Conservation (phyloP, 2,113 vertebrate species). For the Dendropsophus ebraccatus region DNA sequence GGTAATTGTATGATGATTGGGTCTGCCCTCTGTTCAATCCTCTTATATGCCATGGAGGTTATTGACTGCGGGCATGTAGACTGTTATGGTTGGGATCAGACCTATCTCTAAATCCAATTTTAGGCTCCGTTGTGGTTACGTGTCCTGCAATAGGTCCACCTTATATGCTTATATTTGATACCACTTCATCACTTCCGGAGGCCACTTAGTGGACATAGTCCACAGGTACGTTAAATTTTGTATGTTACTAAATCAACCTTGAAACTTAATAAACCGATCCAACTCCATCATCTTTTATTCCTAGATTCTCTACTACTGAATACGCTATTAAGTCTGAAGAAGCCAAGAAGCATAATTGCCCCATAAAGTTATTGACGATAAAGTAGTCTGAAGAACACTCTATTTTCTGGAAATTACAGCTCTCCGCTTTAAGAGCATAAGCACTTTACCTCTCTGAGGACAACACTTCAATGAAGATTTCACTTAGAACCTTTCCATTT, state of each 20-base stretch:
- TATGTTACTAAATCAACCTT: neutral
- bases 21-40: too few relatives aligned
- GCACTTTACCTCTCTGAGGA: slow-evolving; percentile 10
- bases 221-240: too few relatives aligned
- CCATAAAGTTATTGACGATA: neutral
- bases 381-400: neutral
- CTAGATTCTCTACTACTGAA: neutral
- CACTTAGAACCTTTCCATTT: slow-evolving; percentile 17
- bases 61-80: too few relatives aligned
- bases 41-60: too few relatives aligned
- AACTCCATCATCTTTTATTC: neutral
- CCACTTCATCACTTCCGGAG: too few relatives aligned
- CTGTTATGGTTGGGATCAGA: too few relatives aligned
- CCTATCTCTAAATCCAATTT: too few relatives aligned
- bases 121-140: too few relatives aligned
- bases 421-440: slow-evolving; percentile 17
- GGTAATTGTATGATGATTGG: too few relatives aligned
- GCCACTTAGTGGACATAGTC: too few relatives aligned
- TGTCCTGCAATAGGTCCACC: too few relatives aligned
- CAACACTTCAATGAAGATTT: slow-evolving; percentile 27
- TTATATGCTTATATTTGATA: too few relatives aligned
- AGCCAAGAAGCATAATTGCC: neutral
- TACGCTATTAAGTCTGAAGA: neutral
- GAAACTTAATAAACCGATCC: neutral
- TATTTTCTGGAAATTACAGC: neutral